A percentile compares a stretch with the other conserved stretches of the same genome.
Conservation (phyloP, 2,888 invertebrate genomes). For the Myopa tessellatipennis region DNA sequence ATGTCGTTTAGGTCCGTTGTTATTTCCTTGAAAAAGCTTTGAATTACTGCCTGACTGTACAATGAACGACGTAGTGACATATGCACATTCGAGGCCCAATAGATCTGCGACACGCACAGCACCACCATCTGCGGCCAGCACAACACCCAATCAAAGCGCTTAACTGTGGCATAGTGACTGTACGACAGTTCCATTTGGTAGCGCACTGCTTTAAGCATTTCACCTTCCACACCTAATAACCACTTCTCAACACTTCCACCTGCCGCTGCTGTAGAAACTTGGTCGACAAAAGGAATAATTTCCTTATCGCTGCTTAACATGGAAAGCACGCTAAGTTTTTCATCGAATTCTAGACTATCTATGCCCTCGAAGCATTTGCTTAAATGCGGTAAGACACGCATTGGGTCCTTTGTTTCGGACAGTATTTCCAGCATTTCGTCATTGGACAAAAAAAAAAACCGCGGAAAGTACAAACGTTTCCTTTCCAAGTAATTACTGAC, state of each 20-base stretch:
- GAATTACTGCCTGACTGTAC: slow-evolving; percentile 64
- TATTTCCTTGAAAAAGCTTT: slow-evolving; percentile 68
- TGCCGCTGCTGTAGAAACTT: slow-evolving; percentile 70
- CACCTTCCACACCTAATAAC: slow-evolving; percentile 74
- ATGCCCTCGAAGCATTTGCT: slow-evolving; percentile 80
- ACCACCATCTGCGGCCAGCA: slow-evolving; percentile 76
- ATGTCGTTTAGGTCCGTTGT: slow-evolving; percentile 71
- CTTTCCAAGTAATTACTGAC: slow-evolving; percentile 76
- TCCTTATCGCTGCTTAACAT: slow-evolving; percentile 75
- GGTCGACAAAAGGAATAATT: slow-evolving; percentile 70
- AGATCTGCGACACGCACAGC: slow-evolving; percentile 72
- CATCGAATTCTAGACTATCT: slow-evolving; percentile 69
- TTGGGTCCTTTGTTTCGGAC: slow-evolving; percentile 75
- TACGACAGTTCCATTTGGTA: slow-evolving; percentile 68
- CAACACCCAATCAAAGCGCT: slow-evolving; percentile 71
- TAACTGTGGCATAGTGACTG: slow-evolving; percentile 63
- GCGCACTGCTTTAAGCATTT: slow-evolving; percentile 72
- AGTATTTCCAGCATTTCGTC: slow-evolving; percentile 79
- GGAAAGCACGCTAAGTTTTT: slow-evolving; percentile 71
- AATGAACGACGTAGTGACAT: slow-evolving; percentile 69
- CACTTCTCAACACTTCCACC: slow-evolving; percentile 76
- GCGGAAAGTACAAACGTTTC: slow-evolving; percentile 76
- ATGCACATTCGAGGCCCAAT: slow-evolving; percentile 76
- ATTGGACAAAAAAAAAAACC: slow-evolving; percentile 82
- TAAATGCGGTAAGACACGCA: slow-evolving; percentile 73